Evolutionary conservation across 1,140 invertebrate species (phyloP), one percentile per base, ranked within the genome.

Genomic region (Panagrolaimus sp.): DNA sequence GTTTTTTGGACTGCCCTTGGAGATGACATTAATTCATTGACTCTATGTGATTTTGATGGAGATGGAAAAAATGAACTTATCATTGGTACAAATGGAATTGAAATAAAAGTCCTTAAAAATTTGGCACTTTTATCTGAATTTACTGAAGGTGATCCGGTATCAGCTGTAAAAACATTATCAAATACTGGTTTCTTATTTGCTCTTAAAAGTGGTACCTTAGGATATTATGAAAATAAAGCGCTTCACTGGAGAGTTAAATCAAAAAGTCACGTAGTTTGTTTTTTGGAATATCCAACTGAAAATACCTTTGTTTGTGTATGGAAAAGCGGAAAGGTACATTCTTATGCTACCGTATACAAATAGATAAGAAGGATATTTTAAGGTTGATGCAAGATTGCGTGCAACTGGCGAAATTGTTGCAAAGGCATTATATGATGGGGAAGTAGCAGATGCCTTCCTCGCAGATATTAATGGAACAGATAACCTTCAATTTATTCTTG

Each of bases 181-280:
- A 25, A 72, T 16, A 67, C 53, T 42, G 23, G 51, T 5, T 76
- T 76, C 57, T 73, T 73, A 27, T 76, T 76, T 44, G 74, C 76
- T n/a, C 72, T 76, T 23, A 25, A 20, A 7, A 72, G 45, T 46
- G 74, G 74, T 9, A n/a, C 70, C 76, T 14, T 76, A 76, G 27
- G 57, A 46, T 63, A 63, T 8, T 63, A 38, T 63, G 62, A 63
- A 42, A 27, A 20, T 13, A 63, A 38, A 38, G 5, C 47, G 67
- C 20, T 73, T 77, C 16, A 76, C 76, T 76, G 74, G 74, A 57
- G 74, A 9, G 76, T 76, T 9, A 76, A 76, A 63, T 79, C 74
- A 63, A 76, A 76, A 44, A 63, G 69, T 31, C 67, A 42, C 14
- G 78, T 76, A 63, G 72, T 74, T 8, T 62, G 72, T 7, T 76